Percentiles rank a stretch among this genome's conserved stretches.
Conservation (phyloP, 2,888 invertebrate species). For the Pammene fasciana region DNA sequence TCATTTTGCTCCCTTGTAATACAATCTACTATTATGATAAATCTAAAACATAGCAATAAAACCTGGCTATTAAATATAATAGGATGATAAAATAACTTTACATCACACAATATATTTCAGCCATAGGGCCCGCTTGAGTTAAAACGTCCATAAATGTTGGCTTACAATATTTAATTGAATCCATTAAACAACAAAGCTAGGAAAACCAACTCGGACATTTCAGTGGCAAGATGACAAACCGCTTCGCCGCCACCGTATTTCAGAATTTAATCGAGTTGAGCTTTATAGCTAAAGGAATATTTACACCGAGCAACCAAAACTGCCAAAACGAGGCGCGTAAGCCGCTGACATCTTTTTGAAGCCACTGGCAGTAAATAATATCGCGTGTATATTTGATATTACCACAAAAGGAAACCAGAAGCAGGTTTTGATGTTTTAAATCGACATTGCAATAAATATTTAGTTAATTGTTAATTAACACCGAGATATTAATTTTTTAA, state of each 20-base stretch:
- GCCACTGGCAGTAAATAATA: too few species aligned
- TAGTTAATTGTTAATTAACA: too few species aligned
- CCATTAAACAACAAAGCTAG: slow-evolving; percentile 16
- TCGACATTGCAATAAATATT: too few species aligned
- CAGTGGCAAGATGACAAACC: slow-evolving; percentile 26
- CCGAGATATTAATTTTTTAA: too few species aligned
- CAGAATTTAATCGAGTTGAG: slow-evolving; percentile 23
- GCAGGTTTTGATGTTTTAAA: too few species aligned
- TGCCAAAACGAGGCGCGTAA: neutral
- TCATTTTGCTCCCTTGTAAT: too few species aligned
- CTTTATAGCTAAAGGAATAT: slow-evolving; percentile 21
- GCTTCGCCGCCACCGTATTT: slow-evolving; percentile 21
- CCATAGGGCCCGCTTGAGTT: neutral
- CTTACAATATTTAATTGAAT: slow-evolving; percentile 1
- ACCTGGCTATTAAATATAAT: too few species aligned
- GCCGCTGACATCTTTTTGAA: neutral
- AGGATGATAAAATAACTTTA: neutral
- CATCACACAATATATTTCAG: neutral
- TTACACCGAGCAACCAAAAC: slow-evolving; percentile 10
- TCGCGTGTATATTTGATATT: too few species aligned
- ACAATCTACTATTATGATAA: too few species aligned
- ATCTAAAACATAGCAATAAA: too few species aligned
- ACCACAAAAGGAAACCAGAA: too few species aligned
- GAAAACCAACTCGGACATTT: slow-evolving; percentile 6
- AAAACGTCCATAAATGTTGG: slow-evolving; percentile 6